phyloP scores from a whole-genome alignment of 2,888 invertebrate genomes.

The Conchocele bisecta region DNA sequence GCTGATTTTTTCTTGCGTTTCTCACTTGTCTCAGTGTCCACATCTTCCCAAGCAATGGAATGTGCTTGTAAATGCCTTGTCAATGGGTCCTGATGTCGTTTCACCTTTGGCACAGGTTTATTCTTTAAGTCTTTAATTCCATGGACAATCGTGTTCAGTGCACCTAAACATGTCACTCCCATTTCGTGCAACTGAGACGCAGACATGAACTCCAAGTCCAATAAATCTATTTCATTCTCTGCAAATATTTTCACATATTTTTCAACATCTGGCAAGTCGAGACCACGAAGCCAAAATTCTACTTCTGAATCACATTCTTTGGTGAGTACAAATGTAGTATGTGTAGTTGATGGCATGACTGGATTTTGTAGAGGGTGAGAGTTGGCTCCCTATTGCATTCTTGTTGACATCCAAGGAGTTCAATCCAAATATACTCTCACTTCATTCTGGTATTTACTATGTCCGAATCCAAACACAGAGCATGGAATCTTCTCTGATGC shows the following conservation, averaged over 20 bases:
- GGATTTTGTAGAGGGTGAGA: not conserved
- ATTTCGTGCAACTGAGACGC: slow-evolving; percentile 71
- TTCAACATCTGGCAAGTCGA: slow-evolving; percentile 69
- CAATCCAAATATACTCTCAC: slow-evolving; percentile 47
- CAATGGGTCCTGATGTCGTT: not conserved
- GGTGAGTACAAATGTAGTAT: slow-evolving; percentile 45
- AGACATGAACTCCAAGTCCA: slow-evolving; percentile 67
- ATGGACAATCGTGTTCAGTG: slow-evolving; percentile 73
- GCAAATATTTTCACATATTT: slow-evolving; percentile 73
- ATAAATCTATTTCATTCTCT: slow-evolving; percentile 75
- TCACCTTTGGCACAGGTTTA: not conserved
- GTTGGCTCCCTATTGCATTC: too few relatives aligned
- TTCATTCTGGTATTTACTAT: slow-evolving; percentile 6
- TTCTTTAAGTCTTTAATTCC: slow-evolving; percentile 67
- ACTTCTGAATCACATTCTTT: slow-evolving; percentile 69
- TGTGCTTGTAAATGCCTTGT: slow-evolving; percentile 11
- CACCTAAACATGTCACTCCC: slow-evolving; percentile 74
- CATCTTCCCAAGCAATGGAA: slow-evolving; percentile 56
- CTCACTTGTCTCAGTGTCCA: not conserved
- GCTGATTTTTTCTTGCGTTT: not conserved
- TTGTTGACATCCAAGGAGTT: too few relatives aligned
- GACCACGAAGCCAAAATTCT: slow-evolving; percentile 66
- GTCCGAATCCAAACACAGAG: slow-evolving; percentile 34
- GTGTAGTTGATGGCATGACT: not conserved
- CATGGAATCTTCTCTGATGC: slow-evolving; percentile 26